Evolutionary conservation across 2,888 invertebrate genomes (phyloP), one percentile per base, ranked within the genome.

Genomic region (Trichopoda pennipes): DNA sequence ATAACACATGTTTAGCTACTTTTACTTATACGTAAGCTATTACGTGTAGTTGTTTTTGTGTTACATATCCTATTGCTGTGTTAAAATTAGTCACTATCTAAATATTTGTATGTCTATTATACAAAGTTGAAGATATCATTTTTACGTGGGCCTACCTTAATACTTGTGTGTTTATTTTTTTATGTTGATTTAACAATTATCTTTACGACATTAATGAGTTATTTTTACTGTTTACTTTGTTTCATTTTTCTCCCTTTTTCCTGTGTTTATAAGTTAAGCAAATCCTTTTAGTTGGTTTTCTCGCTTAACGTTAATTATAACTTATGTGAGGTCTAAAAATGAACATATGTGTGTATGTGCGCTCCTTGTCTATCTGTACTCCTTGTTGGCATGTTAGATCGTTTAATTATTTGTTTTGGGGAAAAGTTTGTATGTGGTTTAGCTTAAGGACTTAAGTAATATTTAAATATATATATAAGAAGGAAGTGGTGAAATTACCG

Each of bases 161-260:
- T 0, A 16, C 10, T 12, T 35, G 21, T 42, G 42, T 42, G 4
- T 61, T 47, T 53, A 14, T 60, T 44, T 23, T 28, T 53, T 17
- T 64, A 53, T 72, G 78, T 66, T 58, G 69, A 61, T 49, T 72
- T 69, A 68, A 76, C 80, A 76, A 75, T 83, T 79, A 80, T 53
- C 73, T 70, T 64, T 74, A 66, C 75, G 78, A 81, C 64, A 78
- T 78, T 78, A 81, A 78, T 78, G 74, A 78, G 81, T 55, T 23
- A 17, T 49, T 17, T 49, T 19, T 4, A 4, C 51, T 38, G 47
- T 38, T 55, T 58, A 53, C 35, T 64, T 69, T 19, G 28, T 49
- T 4, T 35, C n/a, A 12, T 7, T 10, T 56, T 38, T 12, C 56
- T 17, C 10, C 9, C 16, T 55, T n/a, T 51, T 35, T 53, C 16